Evolutionary conservation across 2,797 vertebrate species (phyloP).

Genomic region (Sebastes baramenuke): DNA sequence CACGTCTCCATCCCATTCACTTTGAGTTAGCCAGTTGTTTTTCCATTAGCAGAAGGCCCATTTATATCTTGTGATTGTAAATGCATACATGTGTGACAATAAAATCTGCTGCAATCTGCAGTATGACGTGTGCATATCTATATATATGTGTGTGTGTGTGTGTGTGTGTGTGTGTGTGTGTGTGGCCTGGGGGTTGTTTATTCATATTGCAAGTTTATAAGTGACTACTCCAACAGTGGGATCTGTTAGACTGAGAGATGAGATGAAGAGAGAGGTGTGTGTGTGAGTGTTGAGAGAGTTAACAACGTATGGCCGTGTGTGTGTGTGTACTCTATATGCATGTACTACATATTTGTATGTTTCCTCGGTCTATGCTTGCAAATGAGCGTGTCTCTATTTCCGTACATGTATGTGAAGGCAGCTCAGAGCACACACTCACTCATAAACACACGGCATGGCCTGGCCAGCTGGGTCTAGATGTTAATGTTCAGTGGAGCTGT

Average conservation of each 20-base stretch:
- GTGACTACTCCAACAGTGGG: background rate
- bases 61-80: constrained; percentile 67
- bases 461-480: constrained; percentile 76
- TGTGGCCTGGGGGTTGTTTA: constrained; percentile 23
- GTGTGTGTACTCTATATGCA: background rate
- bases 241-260: background rate
- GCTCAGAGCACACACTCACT: background rate
- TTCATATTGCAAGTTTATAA: constrained; percentile 25
- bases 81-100: constrained; percentile 69
- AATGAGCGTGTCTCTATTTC: background rate
- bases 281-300: background rate
- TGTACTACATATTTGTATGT: background rate
- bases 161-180: constrained; percentile 2
- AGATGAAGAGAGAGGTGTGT: background rate
- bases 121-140: background rate
- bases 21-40: constrained; percentile 55
- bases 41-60: constrained; percentile 58
- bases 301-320: background rate
- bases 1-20: constrained; percentile 36
- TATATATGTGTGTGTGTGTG: background rate
- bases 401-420: constrained; percentile 29
- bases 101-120: constrained; percentile 59
- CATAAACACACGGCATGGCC: constrained; percentile 11
- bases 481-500: constrained; percentile 77
- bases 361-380: background rate